A percentile compares a stretch with the other conserved stretches of the same genome.
Conservation (phyloP, 2,797 vertebrate species). For the Chloroceryle amazona region DNA sequence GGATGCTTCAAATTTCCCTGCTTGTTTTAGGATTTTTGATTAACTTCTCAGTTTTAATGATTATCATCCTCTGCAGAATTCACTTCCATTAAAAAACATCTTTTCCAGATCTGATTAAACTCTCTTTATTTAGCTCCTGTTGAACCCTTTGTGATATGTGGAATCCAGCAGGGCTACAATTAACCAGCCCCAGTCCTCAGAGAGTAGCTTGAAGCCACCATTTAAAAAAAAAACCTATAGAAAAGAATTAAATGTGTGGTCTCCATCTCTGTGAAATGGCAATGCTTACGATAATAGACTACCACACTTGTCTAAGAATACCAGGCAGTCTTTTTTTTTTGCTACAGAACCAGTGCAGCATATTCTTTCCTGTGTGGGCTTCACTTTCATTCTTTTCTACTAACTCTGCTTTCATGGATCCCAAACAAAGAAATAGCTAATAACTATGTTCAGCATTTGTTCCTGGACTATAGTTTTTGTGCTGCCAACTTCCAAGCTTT, state of each 20-base stretch:
- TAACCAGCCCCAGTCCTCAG: conserved; percentile 61
- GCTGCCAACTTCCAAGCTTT: neutral
- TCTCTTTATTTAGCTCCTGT: conserved; percentile 73
- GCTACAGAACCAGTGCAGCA: neutral
- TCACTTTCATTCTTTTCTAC: conserved; percentile 14
- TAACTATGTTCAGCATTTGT: neutral
- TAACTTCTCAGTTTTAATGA: conserved; percentile 76
- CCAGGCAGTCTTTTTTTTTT: neutral
- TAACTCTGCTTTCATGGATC: neutral
- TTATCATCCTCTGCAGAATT: conserved; percentile 74
- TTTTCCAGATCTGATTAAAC: conserved; percentile 75
- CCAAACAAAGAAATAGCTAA: neutral
- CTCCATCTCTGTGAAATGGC: conserved; percentile 24
- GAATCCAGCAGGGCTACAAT: conserved; percentile 71
- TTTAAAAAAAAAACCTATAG: conserved; percentile 34
- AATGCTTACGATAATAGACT: neutral
- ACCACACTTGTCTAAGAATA: neutral
- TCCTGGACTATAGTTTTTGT: neutral
- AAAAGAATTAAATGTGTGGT: conserved; percentile 58
- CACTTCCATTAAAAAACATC: conserved; percentile 73
- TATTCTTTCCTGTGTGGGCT: neutral
- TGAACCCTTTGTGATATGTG: conserved; percentile 63
- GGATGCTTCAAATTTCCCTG: conserved; percentile 39
- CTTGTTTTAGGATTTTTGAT: conserved; percentile 69
- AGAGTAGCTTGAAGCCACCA: conserved; percentile 62